These are phyloP conservation scores for Neoniphon sammara DNA, from an alignment of 2,797 vertebrate species.

Conservation along the genomic window DNA sequence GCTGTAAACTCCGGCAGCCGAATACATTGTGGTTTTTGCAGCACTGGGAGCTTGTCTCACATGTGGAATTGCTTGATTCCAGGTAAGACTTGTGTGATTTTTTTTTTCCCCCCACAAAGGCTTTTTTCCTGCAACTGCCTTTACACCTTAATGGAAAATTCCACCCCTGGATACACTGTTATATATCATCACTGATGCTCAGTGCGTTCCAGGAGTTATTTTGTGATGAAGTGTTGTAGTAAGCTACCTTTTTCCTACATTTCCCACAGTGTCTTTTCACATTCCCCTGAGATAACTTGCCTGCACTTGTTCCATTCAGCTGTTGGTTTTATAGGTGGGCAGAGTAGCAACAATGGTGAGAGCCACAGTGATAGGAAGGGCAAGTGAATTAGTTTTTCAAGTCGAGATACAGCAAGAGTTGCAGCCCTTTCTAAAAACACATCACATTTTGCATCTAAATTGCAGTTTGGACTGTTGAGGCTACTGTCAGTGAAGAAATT, in stretches of 20 bases:
- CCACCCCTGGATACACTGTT: background rate
- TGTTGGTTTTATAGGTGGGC: too few relatives aligned
- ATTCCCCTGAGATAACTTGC: background rate
- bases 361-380: too few relatives aligned
- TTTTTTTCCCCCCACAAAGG: slow-evolving; percentile 39
- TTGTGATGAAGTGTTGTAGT: slow-evolving; percentile 7
- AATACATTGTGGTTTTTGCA: slow-evolving; percentile 60
- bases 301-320: slow-evolving; percentile 13
- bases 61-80: slow-evolving; percentile 57
- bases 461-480: background rate
- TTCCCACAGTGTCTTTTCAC: slow-evolving; percentile 11
- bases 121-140: slow-evolving; percentile 17
- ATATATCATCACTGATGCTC: background rate
- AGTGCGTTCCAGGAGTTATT: slow-evolving; percentile 1
- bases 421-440: too few relatives aligned
- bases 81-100: slow-evolving; percentile 38
- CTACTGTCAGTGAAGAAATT: background rate
- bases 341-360: too few relatives aligned
- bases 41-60: slow-evolving; percentile 60
- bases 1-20: slow-evolving; percentile 62
- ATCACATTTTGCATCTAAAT: background rate
- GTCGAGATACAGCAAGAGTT: too few relatives aligned
- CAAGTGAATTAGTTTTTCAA: too few relatives aligned
- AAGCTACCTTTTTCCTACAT: background rate
- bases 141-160: background rate